Percentiles rank a stretch among this genome's conserved stretches.
Evolutionary conservation across 2,888 invertebrate genomes (phyloP).

Genomic region (Antitype chi): DNA sequence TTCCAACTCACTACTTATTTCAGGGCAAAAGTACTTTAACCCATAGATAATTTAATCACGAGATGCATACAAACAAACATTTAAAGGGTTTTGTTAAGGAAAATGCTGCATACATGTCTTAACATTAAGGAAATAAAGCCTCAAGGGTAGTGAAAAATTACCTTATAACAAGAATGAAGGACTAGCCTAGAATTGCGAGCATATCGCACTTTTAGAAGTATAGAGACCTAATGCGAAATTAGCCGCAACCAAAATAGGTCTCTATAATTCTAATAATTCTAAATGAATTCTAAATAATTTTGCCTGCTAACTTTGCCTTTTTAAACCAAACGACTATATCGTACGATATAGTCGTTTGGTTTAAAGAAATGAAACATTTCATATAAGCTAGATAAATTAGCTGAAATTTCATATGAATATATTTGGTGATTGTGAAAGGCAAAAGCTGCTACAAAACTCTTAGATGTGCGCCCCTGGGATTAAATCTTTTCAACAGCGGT

Average conservation of each 20-base stretch:
- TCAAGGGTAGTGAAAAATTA: conserved; percentile 8
- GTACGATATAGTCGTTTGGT: neutral
- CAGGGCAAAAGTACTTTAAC: conserved; percentile 8
- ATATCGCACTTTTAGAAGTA: no score
- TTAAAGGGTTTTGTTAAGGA: conserved; percentile 25
- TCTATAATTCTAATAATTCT: no score
- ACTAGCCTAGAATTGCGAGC: neutral
- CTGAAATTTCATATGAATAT: neutral
- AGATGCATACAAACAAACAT: neutral
- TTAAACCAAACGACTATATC: no score
- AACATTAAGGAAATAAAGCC: conserved; percentile 30
- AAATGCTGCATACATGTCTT: conserved; percentile 1
- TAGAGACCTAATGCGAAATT: no score
- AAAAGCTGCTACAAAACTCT: neutral
- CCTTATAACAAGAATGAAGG: neutral
- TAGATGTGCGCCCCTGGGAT: no score
- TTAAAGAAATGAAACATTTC: neutral
- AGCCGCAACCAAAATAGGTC: no score
- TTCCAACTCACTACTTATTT: neutral
- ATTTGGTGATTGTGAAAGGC: no score
- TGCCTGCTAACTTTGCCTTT: no score
- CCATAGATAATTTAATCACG: neutral
- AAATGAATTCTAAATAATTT: no score
- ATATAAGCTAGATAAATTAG: neutral
- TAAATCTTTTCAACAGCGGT: neutral